Base-by-base conservation (phyloP, 2,113 vertebrate genomes). In the Harpagus bidentatus region DNA sequence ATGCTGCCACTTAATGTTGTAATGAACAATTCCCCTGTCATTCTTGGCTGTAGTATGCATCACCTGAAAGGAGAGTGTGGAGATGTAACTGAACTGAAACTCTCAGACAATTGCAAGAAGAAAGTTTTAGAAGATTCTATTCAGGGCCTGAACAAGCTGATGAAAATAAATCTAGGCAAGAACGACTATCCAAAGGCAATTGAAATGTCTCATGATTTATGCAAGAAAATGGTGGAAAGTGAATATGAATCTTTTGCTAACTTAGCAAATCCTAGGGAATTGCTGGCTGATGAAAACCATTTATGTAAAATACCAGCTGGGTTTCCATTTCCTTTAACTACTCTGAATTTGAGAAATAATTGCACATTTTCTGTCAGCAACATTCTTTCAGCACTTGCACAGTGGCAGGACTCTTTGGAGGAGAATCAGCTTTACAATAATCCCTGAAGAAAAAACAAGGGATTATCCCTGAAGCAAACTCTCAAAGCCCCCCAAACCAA, bases 81-180 rank as follows among this genome's bases (percentile, higher is more conserved):
- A 59, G 78, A 96, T 4, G 73, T 31, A 34, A 98, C 98, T 5
- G 88, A 94, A 59, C 93, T 98, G 3, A 88, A 98, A 52, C 87
- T 98, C 17, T 98, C 98, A 10, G 77, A 98, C 23, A 99, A 99
- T 81, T 15, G 5, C 18, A 98, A 99, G 53, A 56, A 22, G 7
- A 83, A 95, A 6, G 65, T 99, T 90, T 94, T 93, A 5, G 86
- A 13, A 10, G 5, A 91, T 32, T 94, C 80, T 7, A 96, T 98
- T 94, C 84, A 97, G 19, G 22, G 50, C 6, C 90, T 98, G 82
- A 26, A 28, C 12, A 98, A 98, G 61, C 79, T 98, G 69, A 98
- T 93, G 63, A 29, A 28, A 59, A 97, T 98, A 43, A 92, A 97
- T 67, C 93, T 98, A 42, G 93, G 67, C 36, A 91, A 66, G 71